These are phyloP conservation scores for Lethenteron reissneri DNA, from an alignment of 2,113 vertebrate genomes.

Conservation along the genomic window DNA sequence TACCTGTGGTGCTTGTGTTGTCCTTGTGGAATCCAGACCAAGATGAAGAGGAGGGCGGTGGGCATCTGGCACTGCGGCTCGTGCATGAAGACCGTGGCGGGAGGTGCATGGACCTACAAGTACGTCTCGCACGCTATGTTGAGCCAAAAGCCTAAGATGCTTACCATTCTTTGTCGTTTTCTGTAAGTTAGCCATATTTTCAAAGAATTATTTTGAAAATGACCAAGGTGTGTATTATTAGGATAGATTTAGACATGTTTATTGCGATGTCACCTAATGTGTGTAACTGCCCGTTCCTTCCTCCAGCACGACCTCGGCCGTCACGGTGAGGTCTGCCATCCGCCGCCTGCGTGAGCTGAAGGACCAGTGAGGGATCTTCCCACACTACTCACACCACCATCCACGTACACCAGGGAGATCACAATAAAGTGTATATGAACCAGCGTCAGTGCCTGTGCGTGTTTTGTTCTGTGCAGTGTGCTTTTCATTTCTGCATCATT, in stretches of 20 bases:
- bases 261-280: too few relatives aligned
- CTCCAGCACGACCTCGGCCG: constrained; percentile 81
- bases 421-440: too few relatives aligned
- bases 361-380: constrained; percentile 51
- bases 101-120: constrained; percentile 98
- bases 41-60: constrained; percentile 94
- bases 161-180: constrained; percentile 13
- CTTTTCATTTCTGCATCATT: too few relatives aligned
- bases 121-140: constrained; percentile 21
- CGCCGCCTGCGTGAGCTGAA: constrained; percentile 95
- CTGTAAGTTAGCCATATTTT: neutral
- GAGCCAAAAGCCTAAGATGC: accelerated
- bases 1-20: too few relatives aligned
- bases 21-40: constrained; percentile 33
- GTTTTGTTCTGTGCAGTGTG: too few relatives aligned
- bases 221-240: too few relatives aligned
- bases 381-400: too few relatives aligned
- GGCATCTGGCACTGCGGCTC: constrained; percentile 98
- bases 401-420: too few relatives aligned
- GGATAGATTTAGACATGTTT: too few relatives aligned
- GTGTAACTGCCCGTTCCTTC: too few relatives aligned
- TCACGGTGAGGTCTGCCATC: constrained; percentile 95
- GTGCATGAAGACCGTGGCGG: constrained; percentile 92
- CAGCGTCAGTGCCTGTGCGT: too few relatives aligned
- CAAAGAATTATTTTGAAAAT: neutral